phyloP scores from a whole-genome alignment of 2,888 invertebrate species.

The Tetheella fluctuosa region DNA sequence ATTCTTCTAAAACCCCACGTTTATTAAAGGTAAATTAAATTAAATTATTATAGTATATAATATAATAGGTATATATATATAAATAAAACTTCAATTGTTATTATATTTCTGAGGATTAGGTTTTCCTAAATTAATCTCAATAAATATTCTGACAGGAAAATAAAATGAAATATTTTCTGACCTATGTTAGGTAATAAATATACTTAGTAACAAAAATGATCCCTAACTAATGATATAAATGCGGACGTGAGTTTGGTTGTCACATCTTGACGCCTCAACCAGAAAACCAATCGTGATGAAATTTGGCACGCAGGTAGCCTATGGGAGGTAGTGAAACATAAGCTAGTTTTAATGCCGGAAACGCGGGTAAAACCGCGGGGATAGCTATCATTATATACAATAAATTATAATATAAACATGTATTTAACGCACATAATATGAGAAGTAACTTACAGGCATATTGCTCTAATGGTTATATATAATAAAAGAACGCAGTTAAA shows the following conservation, averaged over 20 bases:
- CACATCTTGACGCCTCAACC: too few relatives aligned
- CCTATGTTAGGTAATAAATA: too few relatives aligned
- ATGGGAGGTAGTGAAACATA: too few relatives aligned
- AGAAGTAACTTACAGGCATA: neutral
- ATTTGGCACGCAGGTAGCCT: too few relatives aligned
- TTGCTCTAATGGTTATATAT: neutral
- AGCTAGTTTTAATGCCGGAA: too few relatives aligned
- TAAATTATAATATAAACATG: neutral
- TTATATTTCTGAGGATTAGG: neutral
- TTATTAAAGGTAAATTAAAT: neutral
- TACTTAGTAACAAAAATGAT: too few relatives aligned
- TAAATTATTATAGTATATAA: neutral
- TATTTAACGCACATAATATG: neutral
- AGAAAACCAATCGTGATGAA: too few relatives aligned
- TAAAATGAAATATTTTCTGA: too few relatives aligned
- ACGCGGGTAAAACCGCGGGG: neutral
- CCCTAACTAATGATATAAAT: too few relatives aligned
- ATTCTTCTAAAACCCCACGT: neutral
- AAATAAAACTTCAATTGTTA: neutral
- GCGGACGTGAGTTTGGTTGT: too few relatives aligned
- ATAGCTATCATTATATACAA: neutral
- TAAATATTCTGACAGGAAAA: too few relatives aligned
- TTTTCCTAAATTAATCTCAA: conserved; percentile 3
- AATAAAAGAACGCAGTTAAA: conserved; percentile 10
- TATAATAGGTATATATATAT: neutral